Base-by-base conservation (phyloP, 1,140 invertebrate genomes). In the Heliconius congener region DNA sequence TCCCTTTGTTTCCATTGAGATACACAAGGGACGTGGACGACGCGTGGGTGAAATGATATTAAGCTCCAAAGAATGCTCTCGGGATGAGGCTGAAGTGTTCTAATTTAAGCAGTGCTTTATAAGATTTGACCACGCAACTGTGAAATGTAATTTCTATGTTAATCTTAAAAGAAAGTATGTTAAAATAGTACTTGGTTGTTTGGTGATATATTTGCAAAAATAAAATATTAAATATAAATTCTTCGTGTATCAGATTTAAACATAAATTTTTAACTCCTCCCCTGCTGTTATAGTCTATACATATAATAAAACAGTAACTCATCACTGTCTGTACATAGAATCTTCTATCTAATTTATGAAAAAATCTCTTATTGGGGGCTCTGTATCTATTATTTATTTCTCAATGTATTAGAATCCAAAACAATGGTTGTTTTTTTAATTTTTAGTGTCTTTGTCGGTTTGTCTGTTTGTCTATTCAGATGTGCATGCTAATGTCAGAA, bases 21-120 rank as follows among this genome's bases (percentile, higher is more conserved):
- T 76, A 75, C 30, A 76, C 57, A 37, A 71, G 60, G 71, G 42
- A 55, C 18, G 60, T 37, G 57, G 66, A 73, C 70, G 60, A 13
- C 13, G 60, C 60, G 78, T 80, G 78, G 78, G 78, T 50, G 78
- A 79, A 71, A 52, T 73, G 73, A 73, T 55, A 75, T 60, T 70
- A 76, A 76, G 71, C 16, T 37, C 46, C 13, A 34, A 60, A 23
- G 55, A 42, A 76, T 27, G 34, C 60, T 37, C 60, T 27, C 11
- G 23, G 57, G 74, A 76, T 70, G 18, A 4, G 19, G 11, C 27
- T 66, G 23, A 27, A 23, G 60, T 66, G 27, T 66, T 30, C 60
- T 66, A 66, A 66, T 66, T 30, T 30, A 27, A 72, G 34, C 71
- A 72, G 1, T n/a, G 19, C 9, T 72, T 19, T 42, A 19, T 72